Evolutionary conservation across 2,888 invertebrate genomes (phyloP).

Genomic region (Osedax frankpressi): DNA sequence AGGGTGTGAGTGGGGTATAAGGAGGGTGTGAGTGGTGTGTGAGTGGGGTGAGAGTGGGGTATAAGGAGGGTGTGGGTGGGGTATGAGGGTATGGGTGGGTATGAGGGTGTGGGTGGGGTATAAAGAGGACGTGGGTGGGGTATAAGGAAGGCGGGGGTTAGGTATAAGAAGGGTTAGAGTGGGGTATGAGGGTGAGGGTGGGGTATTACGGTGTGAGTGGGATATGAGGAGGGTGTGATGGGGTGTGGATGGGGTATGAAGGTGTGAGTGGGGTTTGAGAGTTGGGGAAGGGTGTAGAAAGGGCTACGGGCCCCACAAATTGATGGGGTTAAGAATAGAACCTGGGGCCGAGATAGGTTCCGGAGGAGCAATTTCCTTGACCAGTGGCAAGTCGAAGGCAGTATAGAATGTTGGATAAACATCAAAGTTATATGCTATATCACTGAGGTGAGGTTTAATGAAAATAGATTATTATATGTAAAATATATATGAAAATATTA

Average conservation of each 20-base stretch:
- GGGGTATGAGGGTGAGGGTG: slow-evolving; percentile 1
- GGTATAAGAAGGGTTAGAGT: background rate
- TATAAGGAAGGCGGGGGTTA: background rate
- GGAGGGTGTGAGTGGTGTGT: background rate
- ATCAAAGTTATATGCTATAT: too few relatives aligned
- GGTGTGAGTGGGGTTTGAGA: too few relatives aligned
- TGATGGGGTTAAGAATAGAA: too few relatives aligned
- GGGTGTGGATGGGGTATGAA: too few relatives aligned
- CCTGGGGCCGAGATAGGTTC: too few relatives aligned
- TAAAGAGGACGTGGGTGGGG: background rate
- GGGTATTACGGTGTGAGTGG: background rate
- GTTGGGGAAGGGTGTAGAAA: too few relatives aligned
- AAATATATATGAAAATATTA: background rate
- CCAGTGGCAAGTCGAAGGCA: too few relatives aligned
- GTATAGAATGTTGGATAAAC: too few relatives aligned
- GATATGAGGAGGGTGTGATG: background rate
- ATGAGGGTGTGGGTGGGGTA: background rate
- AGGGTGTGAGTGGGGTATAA: too few relatives aligned
- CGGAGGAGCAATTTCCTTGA: too few relatives aligned
- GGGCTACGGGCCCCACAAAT: too few relatives aligned
- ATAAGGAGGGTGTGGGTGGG: background rate
- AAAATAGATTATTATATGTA: background rate
- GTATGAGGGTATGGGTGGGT: background rate
- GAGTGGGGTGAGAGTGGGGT: background rate
- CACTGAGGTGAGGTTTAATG: too few relatives aligned